A percentile compares a stretch with the other conserved stretches of the same genome.
Evolutionary conservation across 2,888 invertebrate species (phyloP).

Genomic region (Choreutis nemorana): DNA sequence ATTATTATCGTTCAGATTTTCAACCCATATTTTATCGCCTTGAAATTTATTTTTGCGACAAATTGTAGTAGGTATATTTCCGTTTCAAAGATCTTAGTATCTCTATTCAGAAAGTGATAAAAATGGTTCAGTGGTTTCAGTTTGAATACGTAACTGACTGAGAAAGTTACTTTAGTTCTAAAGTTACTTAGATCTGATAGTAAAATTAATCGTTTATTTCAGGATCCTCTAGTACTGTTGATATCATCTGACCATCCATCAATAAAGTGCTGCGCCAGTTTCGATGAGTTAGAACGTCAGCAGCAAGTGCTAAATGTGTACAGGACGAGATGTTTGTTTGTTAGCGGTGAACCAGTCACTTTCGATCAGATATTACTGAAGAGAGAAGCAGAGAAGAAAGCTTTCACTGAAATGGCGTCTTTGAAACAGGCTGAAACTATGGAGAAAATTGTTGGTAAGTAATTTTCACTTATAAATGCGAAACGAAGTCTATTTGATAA

Average conservation of each 20-base stretch:
- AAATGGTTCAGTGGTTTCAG: no score
- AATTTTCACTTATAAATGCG: neutral
- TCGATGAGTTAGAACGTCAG: slow-evolving; percentile 54
- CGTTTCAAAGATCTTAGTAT: no score
- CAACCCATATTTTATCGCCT: slow-evolving; percentile 1
- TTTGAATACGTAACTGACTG: no score
- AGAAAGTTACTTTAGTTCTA: no score
- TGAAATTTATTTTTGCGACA: neutral
- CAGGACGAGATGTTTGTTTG: slow-evolving; percentile 54
- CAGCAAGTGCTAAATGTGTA: slow-evolving; percentile 56
- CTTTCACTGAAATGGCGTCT: slow-evolving; percentile 59
- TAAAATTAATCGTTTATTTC: slow-evolving; percentile 6
- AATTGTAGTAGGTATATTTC: neutral
- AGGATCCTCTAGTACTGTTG: slow-evolving; percentile 63
- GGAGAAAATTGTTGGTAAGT: slow-evolving; percentile 50
- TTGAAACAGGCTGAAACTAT: slow-evolving; percentile 58
- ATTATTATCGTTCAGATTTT: no score
- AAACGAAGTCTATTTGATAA: neutral
- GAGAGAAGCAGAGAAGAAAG: slow-evolving; percentile 47
- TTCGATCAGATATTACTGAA: slow-evolving; percentile 57
- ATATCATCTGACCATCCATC: slow-evolving; percentile 62
- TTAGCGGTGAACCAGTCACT: slow-evolving; percentile 56
- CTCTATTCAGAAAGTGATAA: no score
- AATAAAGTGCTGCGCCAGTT: slow-evolving; percentile 60
- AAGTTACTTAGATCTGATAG: no score